Percentiles rank a stretch among this genome's conserved stretches.
Evolutionary conservation across 2,888 invertebrate genomes (phyloP).

Genomic region (Gisinianus flammeolus): DNA sequence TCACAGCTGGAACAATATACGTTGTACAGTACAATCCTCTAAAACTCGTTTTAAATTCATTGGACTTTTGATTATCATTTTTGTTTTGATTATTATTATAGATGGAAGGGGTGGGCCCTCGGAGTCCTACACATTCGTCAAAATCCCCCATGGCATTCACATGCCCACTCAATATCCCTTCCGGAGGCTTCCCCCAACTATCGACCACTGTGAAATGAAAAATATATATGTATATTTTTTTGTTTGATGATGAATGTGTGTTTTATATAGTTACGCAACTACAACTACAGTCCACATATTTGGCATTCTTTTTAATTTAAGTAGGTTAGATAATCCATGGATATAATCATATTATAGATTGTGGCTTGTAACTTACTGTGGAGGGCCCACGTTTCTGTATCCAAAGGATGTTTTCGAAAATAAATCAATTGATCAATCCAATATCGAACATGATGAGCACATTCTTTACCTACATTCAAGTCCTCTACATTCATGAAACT

Average conservation of each 20-base stretch:
- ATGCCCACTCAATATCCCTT: constrained; percentile 54
- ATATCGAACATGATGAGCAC: background rate
- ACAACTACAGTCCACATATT: too few relatives aligned
- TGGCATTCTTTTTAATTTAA: background rate
- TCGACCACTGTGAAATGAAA: constrained; percentile 48
- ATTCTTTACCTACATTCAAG: background rate
- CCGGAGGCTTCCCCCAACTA: constrained; percentile 55
- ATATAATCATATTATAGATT: too few relatives aligned
- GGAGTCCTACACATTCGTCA: constrained; percentile 51
- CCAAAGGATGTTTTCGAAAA: background rate
- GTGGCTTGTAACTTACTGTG: constrained; percentile 34
- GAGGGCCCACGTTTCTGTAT: constrained; percentile 36
- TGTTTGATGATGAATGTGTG: too few relatives aligned
- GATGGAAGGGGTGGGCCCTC: background rate
- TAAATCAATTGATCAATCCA: constrained; percentile 27
- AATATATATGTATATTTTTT: too few relatives aligned
- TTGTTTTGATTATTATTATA: too few relatives aligned
- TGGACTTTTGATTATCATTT: background rate
- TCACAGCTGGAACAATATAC: constrained; percentile 25
- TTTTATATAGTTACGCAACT: too few relatives aligned
- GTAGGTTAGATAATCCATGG: too few relatives aligned
- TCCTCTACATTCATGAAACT: background rate
- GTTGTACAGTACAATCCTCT: constrained; percentile 48
- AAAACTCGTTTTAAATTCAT: constrained; percentile 21
- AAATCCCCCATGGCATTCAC: constrained; percentile 53